phyloP scores from a whole-genome alignment of 2,797 vertebrate species.

The Tokudaia tokunoshimensis region DNA sequence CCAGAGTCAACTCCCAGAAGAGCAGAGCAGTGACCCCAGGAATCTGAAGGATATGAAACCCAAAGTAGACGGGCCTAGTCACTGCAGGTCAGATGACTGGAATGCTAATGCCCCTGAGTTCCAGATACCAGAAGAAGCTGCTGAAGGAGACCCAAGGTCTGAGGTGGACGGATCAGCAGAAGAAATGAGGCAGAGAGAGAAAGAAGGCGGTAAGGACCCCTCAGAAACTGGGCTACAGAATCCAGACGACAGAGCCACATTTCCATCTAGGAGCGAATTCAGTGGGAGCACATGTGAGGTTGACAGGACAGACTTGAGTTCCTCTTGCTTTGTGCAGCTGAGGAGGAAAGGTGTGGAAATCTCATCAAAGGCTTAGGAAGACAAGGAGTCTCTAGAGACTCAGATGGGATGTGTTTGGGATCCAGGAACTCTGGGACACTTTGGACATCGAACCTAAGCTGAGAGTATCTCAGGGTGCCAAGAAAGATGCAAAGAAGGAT shows the following conservation, averaged over 20 bases:
- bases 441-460: fast-evolving
- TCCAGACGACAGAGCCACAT: neutral
- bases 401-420: neutral
- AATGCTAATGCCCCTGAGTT: neutral
- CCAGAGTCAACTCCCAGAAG: constrained; percentile 80
- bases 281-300: fast-evolving
- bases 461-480: neutral
- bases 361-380: fast-evolving
- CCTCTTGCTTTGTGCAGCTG: fast-evolving
- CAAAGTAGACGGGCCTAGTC: fast-evolving
- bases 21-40: fast-evolving
- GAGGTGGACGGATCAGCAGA: neutral
- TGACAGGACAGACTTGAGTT: fast-evolving
- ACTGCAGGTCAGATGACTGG: constrained; percentile 77
- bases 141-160: neutral
- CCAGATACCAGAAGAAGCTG: neutral
- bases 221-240: neutral
- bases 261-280: fast-evolving
- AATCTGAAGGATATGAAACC: fast-evolving
- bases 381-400: neutral
- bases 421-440: neutral
- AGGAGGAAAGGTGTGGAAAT: fast-evolving
- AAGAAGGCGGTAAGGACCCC: neutral
- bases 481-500: neutral
- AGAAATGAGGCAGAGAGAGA: neutral